These are phyloP conservation scores for Pampus argenteus DNA, from an alignment of 2,797 vertebrate genomes.

Conservation along the genomic window DNA sequence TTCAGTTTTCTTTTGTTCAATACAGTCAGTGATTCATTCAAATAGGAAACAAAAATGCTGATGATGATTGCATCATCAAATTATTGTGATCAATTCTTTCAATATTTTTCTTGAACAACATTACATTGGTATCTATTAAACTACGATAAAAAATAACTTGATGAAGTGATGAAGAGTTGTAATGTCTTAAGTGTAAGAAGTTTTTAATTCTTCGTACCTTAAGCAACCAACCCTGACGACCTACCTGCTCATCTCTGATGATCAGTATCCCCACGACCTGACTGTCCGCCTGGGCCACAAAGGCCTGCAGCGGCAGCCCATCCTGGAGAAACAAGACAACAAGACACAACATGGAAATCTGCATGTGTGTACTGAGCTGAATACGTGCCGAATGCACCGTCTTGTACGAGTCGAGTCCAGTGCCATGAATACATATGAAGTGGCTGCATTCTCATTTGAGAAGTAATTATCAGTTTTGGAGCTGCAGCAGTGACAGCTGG, in stretches of 20 bases:
- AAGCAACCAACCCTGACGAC: not conserved
- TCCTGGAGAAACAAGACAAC: slow-evolving; percentile 75
- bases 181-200: not conserved
- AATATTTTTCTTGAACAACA: too few relatives aligned
- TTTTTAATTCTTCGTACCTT: not conserved
- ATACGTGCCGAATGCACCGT: not conserved
- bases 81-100: too few relatives aligned
- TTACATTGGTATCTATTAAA: too few relatives aligned
- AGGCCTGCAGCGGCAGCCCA: slow-evolving; percentile 85
- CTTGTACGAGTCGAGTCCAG: not conserved
- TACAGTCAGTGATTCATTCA: not conserved
- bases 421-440: slow-evolving; percentile 57
- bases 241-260: slow-evolving; percentile 92
- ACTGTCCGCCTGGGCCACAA: slow-evolving; percentile 85
- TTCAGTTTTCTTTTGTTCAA: not conserved
- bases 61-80: not conserved
- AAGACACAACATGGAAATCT: not conserved
- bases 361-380: not conserved
- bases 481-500: slow-evolving; percentile 69
- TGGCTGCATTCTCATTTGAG: slow-evolving; percentile 49
- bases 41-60: not conserved
- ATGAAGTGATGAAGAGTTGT: not conserved
- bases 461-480: slow-evolving; percentile 68
- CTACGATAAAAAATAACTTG: too few relatives aligned
- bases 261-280: slow-evolving; percentile 88